Conservation (phyloP, 1,140 invertebrate species). For the Cyclina sinensis region DNA sequence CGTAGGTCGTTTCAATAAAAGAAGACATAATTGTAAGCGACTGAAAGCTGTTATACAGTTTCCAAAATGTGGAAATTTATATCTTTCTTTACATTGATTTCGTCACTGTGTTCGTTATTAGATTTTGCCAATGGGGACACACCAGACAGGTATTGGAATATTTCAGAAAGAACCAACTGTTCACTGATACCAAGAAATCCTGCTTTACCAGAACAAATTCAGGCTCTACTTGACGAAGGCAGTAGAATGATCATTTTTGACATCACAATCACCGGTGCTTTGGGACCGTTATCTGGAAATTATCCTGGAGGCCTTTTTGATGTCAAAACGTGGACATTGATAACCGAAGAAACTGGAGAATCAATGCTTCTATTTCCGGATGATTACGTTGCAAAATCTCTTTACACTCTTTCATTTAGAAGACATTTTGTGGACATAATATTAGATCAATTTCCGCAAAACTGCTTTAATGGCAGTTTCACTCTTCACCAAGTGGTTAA, state of each 20-base stretch:
- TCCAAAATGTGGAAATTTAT: no score
- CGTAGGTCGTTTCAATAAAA: no score
- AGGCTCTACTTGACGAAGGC: neutral
- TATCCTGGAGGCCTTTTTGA: neutral
- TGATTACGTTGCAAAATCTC: neutral
- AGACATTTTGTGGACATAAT: neutral
- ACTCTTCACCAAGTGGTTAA: neutral
- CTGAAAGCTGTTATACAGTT: no score
- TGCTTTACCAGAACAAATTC: neutral
- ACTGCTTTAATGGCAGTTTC: neutral
- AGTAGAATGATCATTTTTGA: neutral
- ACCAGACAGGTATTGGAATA: neutral
- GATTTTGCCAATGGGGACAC: neutral
- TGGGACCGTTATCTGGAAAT: neutral
- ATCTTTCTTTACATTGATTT: no score
- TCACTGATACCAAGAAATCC: neutral
- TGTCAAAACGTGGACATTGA: neutral
- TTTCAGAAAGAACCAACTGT: neutral
- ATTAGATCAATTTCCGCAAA: neutral
- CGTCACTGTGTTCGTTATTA: neutral
- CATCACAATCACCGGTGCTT: neutral
- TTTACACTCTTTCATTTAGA: neutral
- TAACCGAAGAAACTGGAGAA: neutral
- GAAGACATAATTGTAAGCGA: no score
- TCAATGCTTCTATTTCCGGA: neutral